Conservation (phyloP, 2,888 invertebrate species). For the Biston stratarius region DNA sequence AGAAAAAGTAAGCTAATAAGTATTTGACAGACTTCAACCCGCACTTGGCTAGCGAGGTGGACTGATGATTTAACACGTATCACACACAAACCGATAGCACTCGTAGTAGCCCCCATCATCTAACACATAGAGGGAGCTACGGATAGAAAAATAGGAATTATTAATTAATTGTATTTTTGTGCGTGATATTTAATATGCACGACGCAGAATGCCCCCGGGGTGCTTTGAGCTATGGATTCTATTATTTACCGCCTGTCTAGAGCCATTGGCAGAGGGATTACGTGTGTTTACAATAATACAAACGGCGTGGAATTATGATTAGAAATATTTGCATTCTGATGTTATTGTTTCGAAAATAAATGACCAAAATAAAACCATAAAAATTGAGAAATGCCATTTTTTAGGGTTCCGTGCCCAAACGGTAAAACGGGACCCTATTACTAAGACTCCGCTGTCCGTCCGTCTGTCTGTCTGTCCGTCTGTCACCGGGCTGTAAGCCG, state of each 20-base stretch:
- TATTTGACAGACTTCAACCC: too few relatives aligned
- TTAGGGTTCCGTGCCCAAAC: too few relatives aligned
- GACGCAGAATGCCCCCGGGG: conserved; percentile 41
- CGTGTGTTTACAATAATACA: conserved; percentile 32
- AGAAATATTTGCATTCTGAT: conserved; percentile 1
- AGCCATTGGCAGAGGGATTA: conserved; percentile 38
- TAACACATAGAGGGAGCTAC: conserved; percentile 46
- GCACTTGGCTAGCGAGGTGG: too few relatives aligned
- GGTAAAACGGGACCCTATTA: too few relatives aligned
- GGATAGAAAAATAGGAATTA: conserved; percentile 77
- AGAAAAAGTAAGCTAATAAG: too few relatives aligned
- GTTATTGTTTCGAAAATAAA: neutral
- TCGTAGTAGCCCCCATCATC: conserved; percentile 26
- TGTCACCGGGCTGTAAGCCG: too few relatives aligned
- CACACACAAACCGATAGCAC: neutral
- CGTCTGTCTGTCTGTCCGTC: too few relatives aligned
- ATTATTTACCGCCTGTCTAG: conserved; percentile 38
- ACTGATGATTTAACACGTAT: neutral
- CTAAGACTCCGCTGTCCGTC: too few relatives aligned
- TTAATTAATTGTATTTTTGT: conserved; percentile 80
- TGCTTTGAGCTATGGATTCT: conserved; percentile 42
- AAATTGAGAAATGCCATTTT: too few relatives aligned
- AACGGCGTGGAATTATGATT: conserved; percentile 39
- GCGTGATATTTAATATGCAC: conserved; percentile 78
- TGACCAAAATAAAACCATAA: too few relatives aligned